phyloP scores from a whole-genome alignment of 2,888 invertebrate species.

The Amitus sp. region DNA sequence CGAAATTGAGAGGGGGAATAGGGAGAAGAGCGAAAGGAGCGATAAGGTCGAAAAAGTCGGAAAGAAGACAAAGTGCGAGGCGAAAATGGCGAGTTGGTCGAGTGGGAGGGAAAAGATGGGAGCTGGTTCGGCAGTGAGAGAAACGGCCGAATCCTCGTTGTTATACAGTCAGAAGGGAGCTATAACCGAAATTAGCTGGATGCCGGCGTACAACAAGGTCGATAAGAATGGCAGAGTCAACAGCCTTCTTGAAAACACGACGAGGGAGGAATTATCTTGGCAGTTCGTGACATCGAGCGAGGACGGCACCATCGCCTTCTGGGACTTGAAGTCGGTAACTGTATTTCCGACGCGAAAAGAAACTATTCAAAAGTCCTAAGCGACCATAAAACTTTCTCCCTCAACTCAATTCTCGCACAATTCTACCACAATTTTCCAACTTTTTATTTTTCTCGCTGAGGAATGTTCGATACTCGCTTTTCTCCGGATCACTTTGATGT shows the following conservation, averaged over 20 bases:
- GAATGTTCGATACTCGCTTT: no score
- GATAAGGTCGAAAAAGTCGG: conserved; percentile 73
- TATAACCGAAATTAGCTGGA: conserved; percentile 76
- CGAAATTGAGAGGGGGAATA: no score
- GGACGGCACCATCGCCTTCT: conserved; percentile 77
- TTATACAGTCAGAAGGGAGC: conserved; percentile 72
- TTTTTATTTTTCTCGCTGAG: conserved; percentile 13
- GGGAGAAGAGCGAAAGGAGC: conserved; percentile 75
- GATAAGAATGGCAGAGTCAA: conserved; percentile 71
- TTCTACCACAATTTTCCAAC: no score
- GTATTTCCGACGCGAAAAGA: conserved; percentile 42
- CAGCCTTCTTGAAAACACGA: conserved; percentile 57
- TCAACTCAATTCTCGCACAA: conserved; percentile 34
- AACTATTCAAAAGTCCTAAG: conserved; percentile 55
- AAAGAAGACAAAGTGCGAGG: conserved; percentile 69
- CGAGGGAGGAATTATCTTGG: conserved; percentile 63
- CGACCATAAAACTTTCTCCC: conserved; percentile 43
- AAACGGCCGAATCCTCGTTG: conserved; percentile 73
- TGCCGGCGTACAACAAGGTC: conserved; percentile 72
- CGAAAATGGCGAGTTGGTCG: conserved; percentile 72
- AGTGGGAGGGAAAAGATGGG: conserved; percentile 76
- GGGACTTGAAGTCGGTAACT: conserved; percentile 72
- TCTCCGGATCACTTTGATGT: no score
- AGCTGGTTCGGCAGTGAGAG: conserved; percentile 70
- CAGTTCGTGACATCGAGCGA: conserved; percentile 75